phyloP scores from a whole-genome alignment of 1,140 invertebrate genomes.

The Leptinotarsa undecemlineata region DNA sequence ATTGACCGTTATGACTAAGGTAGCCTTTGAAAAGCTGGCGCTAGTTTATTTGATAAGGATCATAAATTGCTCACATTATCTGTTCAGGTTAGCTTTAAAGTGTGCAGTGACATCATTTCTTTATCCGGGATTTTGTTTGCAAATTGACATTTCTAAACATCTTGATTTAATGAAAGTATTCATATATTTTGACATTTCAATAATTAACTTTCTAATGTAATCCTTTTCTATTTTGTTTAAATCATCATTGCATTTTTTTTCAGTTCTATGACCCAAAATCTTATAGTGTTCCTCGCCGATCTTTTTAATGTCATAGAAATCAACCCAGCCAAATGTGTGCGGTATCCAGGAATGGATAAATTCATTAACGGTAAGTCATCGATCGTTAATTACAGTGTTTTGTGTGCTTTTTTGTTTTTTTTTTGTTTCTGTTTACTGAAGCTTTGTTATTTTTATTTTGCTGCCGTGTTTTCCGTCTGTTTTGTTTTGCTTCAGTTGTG shows the following conservation, averaged over 20 bases:
- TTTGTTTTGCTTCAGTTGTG: background rate
- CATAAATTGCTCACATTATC: no score
- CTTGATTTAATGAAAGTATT: no score
- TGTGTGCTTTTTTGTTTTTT: conserved; percentile 1
- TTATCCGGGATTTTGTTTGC: no score
- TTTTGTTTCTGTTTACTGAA: conserved; percentile 12
- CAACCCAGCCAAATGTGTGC: conserved; percentile 85
- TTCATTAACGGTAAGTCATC: conserved; percentile 57
- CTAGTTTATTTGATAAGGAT: no score
- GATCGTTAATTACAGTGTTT: background rate
- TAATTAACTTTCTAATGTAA: no score
- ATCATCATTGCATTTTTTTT: conserved; percentile 48
- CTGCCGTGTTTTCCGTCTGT: background rate
- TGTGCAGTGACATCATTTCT: no score
- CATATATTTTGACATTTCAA: no score
- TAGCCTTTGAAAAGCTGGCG: no score
- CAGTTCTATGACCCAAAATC: conserved; percentile 89
- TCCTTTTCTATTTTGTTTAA: background rate
- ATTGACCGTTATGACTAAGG: no score
- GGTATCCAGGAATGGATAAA: conserved; percentile 70
- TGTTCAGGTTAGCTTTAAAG: no score
- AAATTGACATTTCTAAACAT: no score
- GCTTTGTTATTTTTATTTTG: conserved; percentile 11
- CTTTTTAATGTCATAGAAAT: conserved; percentile 95
- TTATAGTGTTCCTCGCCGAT: conserved; percentile 92